Conservation (phyloP, 2,797 vertebrate genomes). For the Notoglanidium macrostoma region DNA sequence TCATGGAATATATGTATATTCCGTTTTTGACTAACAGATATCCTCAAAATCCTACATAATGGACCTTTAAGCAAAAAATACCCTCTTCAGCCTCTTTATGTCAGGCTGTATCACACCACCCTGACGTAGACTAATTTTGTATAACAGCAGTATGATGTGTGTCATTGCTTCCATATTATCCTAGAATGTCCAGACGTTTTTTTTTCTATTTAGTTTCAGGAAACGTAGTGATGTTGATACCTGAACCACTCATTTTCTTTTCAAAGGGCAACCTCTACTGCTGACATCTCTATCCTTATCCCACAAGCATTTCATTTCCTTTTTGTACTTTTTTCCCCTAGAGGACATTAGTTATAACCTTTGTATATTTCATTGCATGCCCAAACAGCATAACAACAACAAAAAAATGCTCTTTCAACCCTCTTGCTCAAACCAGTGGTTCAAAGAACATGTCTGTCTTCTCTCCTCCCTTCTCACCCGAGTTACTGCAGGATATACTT, state of each 20-base stretch:
- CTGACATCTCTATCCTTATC: slow-evolving; percentile 21
- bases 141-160: neutral
- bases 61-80: neutral
- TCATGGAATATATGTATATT: too few species aligned
- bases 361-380: neutral
- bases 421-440: neutral
- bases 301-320: slow-evolving; percentile 13
- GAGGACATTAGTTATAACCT: slow-evolving; percentile 15
- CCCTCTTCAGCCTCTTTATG: neutral
- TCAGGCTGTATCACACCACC: neutral
- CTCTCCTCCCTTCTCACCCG: neutral
- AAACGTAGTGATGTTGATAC: neutral
- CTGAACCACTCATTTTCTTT: slow-evolving; percentile 30
- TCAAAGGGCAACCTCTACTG: slow-evolving; percentile 30
- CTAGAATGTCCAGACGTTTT: neutral
- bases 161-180: neutral
- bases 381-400: slow-evolving; percentile 3
- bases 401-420: slow-evolving; percentile 24
- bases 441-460: neutral
- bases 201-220: neutral
- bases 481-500: slow-evolving; percentile 46
- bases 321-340: neutral
- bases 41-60: too few species aligned
- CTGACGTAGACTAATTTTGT: neutral
- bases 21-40: too few species aligned